A percentile compares a stretch with the other conserved stretches of the same genome.
Evolutionary conservation across 2,113 vertebrate genomes (phyloP).

Genomic region (Pandion haliaetus): DNA sequence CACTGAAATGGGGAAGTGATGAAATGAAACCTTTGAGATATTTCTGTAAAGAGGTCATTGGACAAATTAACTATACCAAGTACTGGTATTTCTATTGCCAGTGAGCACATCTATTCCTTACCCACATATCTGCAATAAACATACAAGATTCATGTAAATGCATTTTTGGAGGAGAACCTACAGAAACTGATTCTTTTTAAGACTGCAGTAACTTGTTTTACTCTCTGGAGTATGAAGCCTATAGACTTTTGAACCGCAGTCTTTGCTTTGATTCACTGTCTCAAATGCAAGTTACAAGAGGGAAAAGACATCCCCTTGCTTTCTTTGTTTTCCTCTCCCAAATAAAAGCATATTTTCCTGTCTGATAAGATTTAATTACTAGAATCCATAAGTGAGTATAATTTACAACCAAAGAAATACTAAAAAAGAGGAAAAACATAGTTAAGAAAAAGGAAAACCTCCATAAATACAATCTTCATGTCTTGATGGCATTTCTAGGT

Average conservation of each 20-base stretch:
- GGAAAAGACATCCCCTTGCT: neutral
- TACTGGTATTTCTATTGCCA: neutral
- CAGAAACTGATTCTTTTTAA: neutral
- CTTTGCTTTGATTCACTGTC: neutral
- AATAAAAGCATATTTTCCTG: neutral
- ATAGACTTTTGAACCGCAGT: neutral
- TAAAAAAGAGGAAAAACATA: neutral
- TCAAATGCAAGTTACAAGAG: neutral
- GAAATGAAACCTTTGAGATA: neutral
- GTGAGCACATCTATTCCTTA: neutral
- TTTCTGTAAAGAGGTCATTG: neutral
- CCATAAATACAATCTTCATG: neutral
- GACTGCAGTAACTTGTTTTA: neutral
- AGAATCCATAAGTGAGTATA: neutral
- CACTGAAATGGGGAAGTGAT: neutral
- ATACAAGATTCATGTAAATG: neutral
- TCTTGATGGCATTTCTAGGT: neutral
- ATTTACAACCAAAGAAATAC: neutral
- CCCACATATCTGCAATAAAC: neutral
- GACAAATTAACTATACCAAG: neutral
- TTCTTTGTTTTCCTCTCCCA: neutral
- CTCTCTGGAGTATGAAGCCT: neutral
- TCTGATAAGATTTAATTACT: neutral
- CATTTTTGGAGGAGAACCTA: neutral
- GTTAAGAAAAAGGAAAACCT: neutral